phyloP scores from a whole-genome alignment of 2,113 vertebrate species.

The Genyomyrus donnyi region DNA sequence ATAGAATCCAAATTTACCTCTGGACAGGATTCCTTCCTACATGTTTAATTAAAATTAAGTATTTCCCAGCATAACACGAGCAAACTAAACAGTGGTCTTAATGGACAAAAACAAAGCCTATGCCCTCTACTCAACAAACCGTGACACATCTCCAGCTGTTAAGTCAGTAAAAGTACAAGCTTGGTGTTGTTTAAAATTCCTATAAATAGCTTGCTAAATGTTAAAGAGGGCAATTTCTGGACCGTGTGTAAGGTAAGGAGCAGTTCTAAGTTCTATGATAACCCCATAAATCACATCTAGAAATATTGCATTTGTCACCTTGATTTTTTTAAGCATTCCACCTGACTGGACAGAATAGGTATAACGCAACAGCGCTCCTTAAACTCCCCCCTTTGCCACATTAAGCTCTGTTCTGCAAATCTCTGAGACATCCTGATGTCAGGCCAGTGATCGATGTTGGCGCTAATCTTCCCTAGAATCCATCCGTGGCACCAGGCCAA shows the following conservation, averaged over 20 bases:
- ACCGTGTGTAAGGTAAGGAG: background rate
- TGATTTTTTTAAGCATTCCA: background rate
- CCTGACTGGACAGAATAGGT: background rate
- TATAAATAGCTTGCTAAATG: background rate
- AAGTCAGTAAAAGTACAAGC: background rate
- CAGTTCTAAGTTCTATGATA: background rate
- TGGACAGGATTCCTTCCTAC: background rate
- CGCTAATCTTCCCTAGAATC: conserved; percentile 31
- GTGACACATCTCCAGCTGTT: background rate
- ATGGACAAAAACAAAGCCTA: background rate
- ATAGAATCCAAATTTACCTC: background rate
- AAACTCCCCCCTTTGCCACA: background rate
- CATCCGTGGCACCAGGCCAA: conserved; percentile 20
- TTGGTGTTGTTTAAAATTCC: background rate
- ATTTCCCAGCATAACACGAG: background rate
- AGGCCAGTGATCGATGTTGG: conserved; percentile 11
- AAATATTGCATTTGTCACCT: background rate
- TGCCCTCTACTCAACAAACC: background rate
- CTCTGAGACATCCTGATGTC: background rate
- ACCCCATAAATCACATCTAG: background rate
- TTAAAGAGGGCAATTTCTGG: background rate
- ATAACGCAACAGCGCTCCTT: background rate
- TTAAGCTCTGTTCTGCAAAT: background rate
- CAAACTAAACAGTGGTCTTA: background rate
- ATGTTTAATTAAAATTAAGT: background rate